Evolutionary conservation across 1,140 invertebrate species (phyloP).

Genomic region (Chironomus tepperi): DNA sequence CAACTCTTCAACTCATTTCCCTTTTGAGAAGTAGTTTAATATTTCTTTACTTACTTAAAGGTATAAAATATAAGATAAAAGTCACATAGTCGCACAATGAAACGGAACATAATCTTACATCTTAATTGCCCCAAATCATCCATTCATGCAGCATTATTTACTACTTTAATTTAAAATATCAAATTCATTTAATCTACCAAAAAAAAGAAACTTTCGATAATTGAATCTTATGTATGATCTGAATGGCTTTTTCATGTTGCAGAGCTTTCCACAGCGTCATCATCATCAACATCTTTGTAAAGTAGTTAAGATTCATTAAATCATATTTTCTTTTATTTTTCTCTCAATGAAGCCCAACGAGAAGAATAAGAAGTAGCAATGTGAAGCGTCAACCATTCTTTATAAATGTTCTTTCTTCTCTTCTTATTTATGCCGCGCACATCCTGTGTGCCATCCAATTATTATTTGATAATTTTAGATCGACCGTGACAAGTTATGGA

Average conservation of each 20-base stretch:
- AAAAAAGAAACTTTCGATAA: neutral
- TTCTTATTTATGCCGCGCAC: neutral
- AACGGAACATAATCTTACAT: neutral
- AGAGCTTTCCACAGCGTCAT: neutral
- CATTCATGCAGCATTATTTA: neutral
- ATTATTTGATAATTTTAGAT: conserved; percentile 15
- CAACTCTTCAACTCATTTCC: too few species aligned
- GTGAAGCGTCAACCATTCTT: neutral
- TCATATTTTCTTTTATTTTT: too few species aligned
- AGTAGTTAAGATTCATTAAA: too few species aligned
- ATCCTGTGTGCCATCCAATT: conserved; percentile 12
- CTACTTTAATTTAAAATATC: conserved; percentile 9
- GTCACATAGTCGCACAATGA: neutral
- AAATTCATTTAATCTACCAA: neutral
- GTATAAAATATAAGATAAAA: too few species aligned
- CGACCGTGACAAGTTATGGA: neutral
- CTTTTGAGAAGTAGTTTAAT: too few species aligned
- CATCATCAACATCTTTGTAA: neutral
- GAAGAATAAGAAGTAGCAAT: neutral
- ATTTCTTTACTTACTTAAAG: too few species aligned
- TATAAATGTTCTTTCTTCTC: conserved; percentile 1
- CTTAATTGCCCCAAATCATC: conserved; percentile 10
- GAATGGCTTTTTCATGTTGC: conserved; percentile 23
- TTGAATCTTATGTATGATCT: conserved; percentile 14
- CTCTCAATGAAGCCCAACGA: too few species aligned